Evolutionary conservation across 2,888 invertebrate species (phyloP).

Genomic region (Geophilus truncorum): DNA sequence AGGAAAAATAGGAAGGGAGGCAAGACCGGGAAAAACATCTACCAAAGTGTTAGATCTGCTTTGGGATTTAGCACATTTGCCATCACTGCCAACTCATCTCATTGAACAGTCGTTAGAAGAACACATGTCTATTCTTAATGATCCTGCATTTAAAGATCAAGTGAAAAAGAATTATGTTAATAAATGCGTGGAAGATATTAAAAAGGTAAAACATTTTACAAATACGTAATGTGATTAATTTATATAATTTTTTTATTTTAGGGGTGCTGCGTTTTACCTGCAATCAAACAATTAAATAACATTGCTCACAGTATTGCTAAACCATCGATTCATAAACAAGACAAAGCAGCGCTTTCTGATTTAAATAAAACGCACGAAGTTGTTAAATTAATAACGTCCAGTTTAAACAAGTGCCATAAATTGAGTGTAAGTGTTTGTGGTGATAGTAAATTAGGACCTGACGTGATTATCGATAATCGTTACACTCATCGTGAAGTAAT

Average conservation of each 20-base stretch:
- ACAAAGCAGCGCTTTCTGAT: constrained; percentile 51
- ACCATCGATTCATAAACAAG: constrained; percentile 47
- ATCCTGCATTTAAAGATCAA: constrained; percentile 50
- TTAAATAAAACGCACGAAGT: constrained; percentile 51
- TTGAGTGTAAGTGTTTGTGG: constrained; percentile 44
- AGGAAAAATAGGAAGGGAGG: constrained; percentile 52
- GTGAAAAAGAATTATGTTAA: constrained; percentile 49
- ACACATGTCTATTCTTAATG: constrained; percentile 51
- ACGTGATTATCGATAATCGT: constrained; percentile 48
- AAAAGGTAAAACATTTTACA: too few relatives aligned
- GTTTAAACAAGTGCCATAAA: constrained; percentile 50
- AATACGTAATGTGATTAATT: too few relatives aligned
- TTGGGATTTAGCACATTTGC: constrained; percentile 52
- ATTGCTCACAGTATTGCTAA: constrained; percentile 50
- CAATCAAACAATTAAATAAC: constrained; percentile 49
- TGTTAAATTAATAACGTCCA: constrained; percentile 49
- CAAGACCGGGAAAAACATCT: constrained; percentile 48
- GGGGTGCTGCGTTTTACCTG: constrained; percentile 50
- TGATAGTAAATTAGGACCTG: constrained; percentile 42
- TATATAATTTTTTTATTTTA: constrained; percentile 38
- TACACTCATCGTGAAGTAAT: constrained; percentile 51
- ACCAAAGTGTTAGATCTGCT: constrained; percentile 50
- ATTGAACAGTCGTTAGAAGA: constrained; percentile 51
- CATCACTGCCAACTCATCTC: constrained; percentile 48
- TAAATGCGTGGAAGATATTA: constrained; percentile 53